Evolutionary conservation across 2,113 vertebrate species (phyloP).

Genomic region (Megaceryle maxima): DNA sequence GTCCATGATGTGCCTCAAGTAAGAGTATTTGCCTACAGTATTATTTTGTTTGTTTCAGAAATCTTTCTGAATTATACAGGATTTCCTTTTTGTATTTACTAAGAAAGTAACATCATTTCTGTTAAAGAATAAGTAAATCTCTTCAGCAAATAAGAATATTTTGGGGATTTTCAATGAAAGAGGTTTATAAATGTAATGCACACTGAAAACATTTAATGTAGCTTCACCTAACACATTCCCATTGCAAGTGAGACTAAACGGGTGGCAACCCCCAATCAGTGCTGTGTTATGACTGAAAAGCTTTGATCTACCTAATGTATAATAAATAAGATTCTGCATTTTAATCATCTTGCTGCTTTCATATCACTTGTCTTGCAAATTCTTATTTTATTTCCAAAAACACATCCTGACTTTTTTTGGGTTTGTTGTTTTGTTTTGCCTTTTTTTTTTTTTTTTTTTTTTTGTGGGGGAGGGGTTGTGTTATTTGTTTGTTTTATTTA

Average conservation of each 20-base stretch:
- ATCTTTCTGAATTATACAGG: neutral
- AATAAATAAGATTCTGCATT: slow-evolving; percentile 73
- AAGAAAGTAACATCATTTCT: neutral
- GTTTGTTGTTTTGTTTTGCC: neutral
- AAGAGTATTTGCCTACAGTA: neutral
- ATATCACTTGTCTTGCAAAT: slow-evolving; percentile 43
- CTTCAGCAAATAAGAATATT: neutral
- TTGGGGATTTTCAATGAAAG: neutral
- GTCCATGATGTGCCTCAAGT: neutral
- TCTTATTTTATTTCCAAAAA: slow-evolving; percentile 50
- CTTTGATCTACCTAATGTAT: slow-evolving; percentile 78
- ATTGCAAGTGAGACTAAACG: slow-evolving; percentile 58
- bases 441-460: no score
- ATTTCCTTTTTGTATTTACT: neutral
- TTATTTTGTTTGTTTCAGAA: neutral
- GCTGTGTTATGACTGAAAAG: slow-evolving; percentile 40
- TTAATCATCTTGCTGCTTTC: slow-evolving; percentile 66
- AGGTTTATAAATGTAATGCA: neutral
- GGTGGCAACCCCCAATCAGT: slow-evolving; percentile 50
- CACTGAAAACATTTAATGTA: slow-evolving; percentile 23
- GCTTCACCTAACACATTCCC: slow-evolving; percentile 54
- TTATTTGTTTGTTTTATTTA: slow-evolving; percentile 2
- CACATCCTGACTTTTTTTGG: slow-evolving; percentile 18
- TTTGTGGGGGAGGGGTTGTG: no score
- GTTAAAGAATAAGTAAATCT: neutral